Base-by-base conservation (phyloP, 2,797 vertebrate genomes). In the Phyllotis vaccarum region DNA sequence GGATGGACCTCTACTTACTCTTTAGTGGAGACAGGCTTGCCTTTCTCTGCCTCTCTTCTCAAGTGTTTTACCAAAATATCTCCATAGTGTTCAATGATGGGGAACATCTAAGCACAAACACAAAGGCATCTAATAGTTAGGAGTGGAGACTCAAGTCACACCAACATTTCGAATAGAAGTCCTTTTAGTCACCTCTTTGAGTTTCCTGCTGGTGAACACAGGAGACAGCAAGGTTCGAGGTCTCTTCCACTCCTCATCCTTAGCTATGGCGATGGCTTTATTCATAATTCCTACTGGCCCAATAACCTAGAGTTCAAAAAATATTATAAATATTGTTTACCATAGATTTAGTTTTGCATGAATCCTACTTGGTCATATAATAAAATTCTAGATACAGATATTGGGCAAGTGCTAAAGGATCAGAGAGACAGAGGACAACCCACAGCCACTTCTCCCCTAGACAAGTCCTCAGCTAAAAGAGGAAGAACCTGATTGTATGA, bases 21-120 rank as follows among this genome's bases (percentile, higher is more conserved):
- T 46, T 72, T 96, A 31, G 94, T 1, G 22, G 0, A 8, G 40
- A 96, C 0, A 0, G 62, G 0, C 49, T 98, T 98, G 49, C 98
- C 94, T 89, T 97, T 97, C 95, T 99, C 97, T 74, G 29, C 96
- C 86, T 92, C 95, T 88, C 96, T 98, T 17, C 96, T 97, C 85
- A 99, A 85, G 22, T 99, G 99, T 79, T n/a, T 68, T 68, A 99
- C 79, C 80, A 99, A 97, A 91, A 89, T 19, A 34, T 99, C 98
- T 88, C 98, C 99, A 27, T 99, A 99, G 52, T 98, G 97, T 78
- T 96, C 97, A 0, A 99, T 96, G 76, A 99, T 97, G 34, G 86
- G 89, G 19, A 97, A 92, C 95, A 96, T 97, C 96, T 97, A 58
- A 40, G 70, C 46, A 93, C 3, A 58, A 60, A 56, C 27, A 70